These are phyloP conservation scores for Phylloscopus trochiloides DNA, from an alignment of 2,113 vertebrate species.

Conservation along the genomic window DNA sequence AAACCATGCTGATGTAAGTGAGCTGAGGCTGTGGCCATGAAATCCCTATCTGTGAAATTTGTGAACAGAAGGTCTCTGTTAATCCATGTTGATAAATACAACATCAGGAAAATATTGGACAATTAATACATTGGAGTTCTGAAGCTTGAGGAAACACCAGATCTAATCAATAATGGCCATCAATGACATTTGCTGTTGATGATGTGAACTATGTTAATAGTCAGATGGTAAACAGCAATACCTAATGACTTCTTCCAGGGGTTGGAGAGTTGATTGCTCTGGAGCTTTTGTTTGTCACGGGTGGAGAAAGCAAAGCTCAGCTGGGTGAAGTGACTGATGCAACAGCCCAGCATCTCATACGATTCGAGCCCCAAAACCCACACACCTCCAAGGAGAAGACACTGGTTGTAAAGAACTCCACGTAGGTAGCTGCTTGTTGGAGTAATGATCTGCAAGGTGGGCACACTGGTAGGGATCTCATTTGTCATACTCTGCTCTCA, in stretches of 20 bases:
- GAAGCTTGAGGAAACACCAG: neutral
- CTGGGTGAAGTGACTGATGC: constrained; percentile 76
- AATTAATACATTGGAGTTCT: neutral
- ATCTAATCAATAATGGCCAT: neutral
- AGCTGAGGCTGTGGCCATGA: neutral
- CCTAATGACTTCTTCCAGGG: constrained; percentile 69
- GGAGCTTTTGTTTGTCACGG: constrained; percentile 79
- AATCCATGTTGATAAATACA: neutral
- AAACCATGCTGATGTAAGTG: neutral
- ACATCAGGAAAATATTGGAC: neutral
- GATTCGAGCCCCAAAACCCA: constrained; percentile 82
- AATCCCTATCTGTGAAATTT: neutral
- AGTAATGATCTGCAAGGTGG: neutral
- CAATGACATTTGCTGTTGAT: neutral
- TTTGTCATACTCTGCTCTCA: neutral
- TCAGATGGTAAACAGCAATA: neutral
- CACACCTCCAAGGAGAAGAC: constrained; percentile 66
- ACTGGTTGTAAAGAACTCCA: constrained; percentile 82
- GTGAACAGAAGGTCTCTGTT: neutral
- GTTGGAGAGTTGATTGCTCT: constrained; percentile 80
- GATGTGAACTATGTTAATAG: neutral
- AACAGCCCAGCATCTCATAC: constrained; percentile 81
- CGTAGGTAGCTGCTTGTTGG: constrained; percentile 68
- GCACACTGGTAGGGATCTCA: neutral
- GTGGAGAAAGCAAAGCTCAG: constrained; percentile 66